Evolutionary conservation across 1,140 invertebrate genomes (phyloP).

Genomic region (Leptinotarsa lineolata): DNA sequence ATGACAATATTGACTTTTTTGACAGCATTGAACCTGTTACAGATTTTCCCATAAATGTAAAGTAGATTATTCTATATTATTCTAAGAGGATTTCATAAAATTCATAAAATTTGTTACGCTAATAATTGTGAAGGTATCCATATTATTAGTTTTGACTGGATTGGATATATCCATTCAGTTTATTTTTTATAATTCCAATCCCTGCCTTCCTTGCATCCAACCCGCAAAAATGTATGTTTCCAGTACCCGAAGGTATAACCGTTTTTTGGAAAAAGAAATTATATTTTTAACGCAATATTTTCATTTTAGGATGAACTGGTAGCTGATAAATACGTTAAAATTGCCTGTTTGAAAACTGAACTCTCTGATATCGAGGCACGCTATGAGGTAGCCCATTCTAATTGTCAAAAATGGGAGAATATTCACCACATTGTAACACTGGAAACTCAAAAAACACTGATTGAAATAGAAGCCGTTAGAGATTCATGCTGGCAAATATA

Average conservation of each 20-base stretch:
- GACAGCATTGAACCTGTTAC: too few relatives aligned
- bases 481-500: slow-evolving; percentile 31
- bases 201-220: too few relatives aligned
- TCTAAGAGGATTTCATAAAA: too few relatives aligned
- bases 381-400: slow-evolving; percentile 29
- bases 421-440: slow-evolving; percentile 21
- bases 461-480: slow-evolving; percentile 21
- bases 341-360: slow-evolving; percentile 26
- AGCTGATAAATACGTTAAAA: slow-evolving; percentile 19
- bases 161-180: too few relatives aligned
- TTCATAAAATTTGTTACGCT: too few relatives aligned
- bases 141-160: too few relatives aligned
- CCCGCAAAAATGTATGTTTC: neutral
- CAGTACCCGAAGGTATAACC: neutral
- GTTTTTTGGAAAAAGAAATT: neutral
- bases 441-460: neutral
- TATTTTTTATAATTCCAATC: too few relatives aligned
- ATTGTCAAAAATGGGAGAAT: slow-evolving; percentile 33
- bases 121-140: too few relatives aligned
- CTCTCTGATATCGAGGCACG: slow-evolving; percentile 23
- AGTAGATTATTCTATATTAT: too few relatives aligned
- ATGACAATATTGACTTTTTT: too few relatives aligned
- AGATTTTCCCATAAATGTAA: too few relatives aligned
- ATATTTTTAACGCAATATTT: neutral
- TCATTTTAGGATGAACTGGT: slow-evolving; percentile 15